Base-by-base conservation (phyloP, 2,113 vertebrate genomes). In the Origma solitaria region DNA sequence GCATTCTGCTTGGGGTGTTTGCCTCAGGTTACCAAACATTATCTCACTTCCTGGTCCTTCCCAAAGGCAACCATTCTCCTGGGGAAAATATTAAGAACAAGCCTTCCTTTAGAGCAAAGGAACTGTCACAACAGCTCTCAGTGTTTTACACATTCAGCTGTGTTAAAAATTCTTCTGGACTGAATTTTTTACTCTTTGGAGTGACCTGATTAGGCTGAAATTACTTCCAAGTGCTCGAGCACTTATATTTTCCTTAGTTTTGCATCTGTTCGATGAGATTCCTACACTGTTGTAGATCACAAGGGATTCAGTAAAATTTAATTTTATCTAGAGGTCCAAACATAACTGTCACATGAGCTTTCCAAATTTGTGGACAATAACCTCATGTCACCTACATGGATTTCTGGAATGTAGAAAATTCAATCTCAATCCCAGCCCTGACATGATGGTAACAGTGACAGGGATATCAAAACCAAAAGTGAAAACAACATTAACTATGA, bases 361-460 rank as follows among this genome's bases (percentile, higher is more conserved):
- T 33, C 33, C 65, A 78, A 13, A 64, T 15, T 4, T 53, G 45
- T 37, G 51, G n/a, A 51, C 38, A 65, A 8, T 6, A n/a, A 35
- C 6, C 30, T 54, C 50, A 42, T 0, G 24, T 27, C 25, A 68
- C 24, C 38, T 49, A 14, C 9, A 6, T 0, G 18, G 13, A 21
- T 61, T 42, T 56, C 40, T 23, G 23, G 23, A 47, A 47, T 60
- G 49, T n/a, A n/a, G n/a, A n/a, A n/a, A n/a, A n/a, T n/a, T n/a
- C n/a, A n/a, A n/a, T n/a, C 17, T 54, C 7, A 5, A 44, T 21
- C 30, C 47, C 47, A 73, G 51, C 62, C 65, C 66, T 51, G n/a
- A 51, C 38, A 16, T 0, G 0, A 17, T 21, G 16, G 21, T 16
- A 65, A 45, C 70, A 35, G 7, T 19, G 38, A 47, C 70, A 94